Evolutionary conservation across 2,113 vertebrate species (phyloP).

Genomic region (Chaenogobius annularis): DNA sequence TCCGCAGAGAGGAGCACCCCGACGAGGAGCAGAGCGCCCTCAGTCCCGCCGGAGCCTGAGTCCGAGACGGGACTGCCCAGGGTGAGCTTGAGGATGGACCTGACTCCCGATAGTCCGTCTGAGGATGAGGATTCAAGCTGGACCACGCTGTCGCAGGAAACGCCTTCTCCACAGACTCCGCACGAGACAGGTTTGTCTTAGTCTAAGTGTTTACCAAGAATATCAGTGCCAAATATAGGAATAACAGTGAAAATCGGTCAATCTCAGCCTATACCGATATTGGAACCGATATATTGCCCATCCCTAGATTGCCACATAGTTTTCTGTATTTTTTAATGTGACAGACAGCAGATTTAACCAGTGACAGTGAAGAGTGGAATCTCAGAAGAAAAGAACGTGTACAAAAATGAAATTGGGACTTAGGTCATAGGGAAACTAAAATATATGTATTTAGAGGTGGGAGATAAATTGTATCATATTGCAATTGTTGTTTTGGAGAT

Average conservation of each 20-base stretch:
- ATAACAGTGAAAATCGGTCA: neutral
- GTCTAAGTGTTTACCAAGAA: too few relatives aligned
- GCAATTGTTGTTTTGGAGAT: too few relatives aligned
- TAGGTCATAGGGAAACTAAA: too few relatives aligned
- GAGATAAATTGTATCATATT: too few relatives aligned
- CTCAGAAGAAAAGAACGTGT: too few relatives aligned
- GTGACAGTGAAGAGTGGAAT: too few relatives aligned
- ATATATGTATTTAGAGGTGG: too few relatives aligned
- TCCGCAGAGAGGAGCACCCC: constrained; percentile 79
- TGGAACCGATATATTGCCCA: too few relatives aligned
- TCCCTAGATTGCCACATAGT: neutral
- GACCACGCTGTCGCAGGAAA: constrained; percentile 96
- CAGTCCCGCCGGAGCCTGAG: constrained; percentile 78
- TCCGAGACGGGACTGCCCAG: constrained; percentile 85
- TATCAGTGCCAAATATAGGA: too few relatives aligned
- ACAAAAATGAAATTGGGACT: too few relatives aligned
- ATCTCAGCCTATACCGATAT: too few relatives aligned
- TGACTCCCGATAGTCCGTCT: constrained; percentile 84
- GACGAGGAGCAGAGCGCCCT: constrained; percentile 62
- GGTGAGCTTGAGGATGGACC: constrained; percentile 87
- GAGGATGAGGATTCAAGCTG: constrained; percentile 98
- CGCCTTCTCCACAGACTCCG: constrained; percentile 85
- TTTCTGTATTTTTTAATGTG: neutral
- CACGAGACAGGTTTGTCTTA: constrained; percentile 83
- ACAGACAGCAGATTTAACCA: too few relatives aligned